phyloP scores from a whole-genome alignment of 2,888 invertebrate genomes.

The Empis livida region DNA sequence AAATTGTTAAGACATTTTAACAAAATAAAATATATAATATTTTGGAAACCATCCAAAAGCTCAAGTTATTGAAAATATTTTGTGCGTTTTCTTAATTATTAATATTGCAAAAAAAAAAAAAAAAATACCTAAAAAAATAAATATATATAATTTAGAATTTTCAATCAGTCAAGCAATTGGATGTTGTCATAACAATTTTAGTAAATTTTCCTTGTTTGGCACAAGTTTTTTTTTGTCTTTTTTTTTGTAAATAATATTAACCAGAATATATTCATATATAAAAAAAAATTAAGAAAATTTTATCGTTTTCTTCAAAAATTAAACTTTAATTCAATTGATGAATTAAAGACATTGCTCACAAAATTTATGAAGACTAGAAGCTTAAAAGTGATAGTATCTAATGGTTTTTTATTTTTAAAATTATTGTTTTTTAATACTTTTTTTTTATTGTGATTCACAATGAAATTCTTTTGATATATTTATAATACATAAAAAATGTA shows the following conservation, averaged over 20 bases:
- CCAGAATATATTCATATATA: too few relatives aligned
- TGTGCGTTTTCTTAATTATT: not conserved
- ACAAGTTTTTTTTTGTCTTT: too few relatives aligned
- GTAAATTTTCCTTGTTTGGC: not conserved
- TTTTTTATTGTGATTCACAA: not conserved
- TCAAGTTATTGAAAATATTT: slow-evolving; percentile 1
- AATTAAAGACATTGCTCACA: not conserved
- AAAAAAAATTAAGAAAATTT: too few relatives aligned
- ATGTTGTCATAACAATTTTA: not conserved
- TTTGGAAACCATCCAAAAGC: not conserved
- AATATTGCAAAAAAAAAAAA: not conserved
- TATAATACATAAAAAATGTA: not conserved
- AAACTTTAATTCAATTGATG: too few relatives aligned
- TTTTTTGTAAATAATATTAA: too few relatives aligned
- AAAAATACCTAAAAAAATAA: not conserved
- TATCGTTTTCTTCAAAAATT: too few relatives aligned
- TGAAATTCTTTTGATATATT: not conserved
- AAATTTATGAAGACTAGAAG: not conserved
- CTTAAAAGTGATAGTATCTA: not conserved
- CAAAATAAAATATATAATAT: not conserved
- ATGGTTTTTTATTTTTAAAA: not conserved
- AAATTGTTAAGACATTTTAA: not conserved
- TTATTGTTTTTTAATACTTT: not conserved
- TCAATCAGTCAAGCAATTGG: slow-evolving; percentile 35
- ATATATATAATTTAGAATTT: slow-evolving; percentile 14